Evolutionary conservation across 2,888 invertebrate genomes (phyloP).

Genomic region (Oxytorus armatus): DNA sequence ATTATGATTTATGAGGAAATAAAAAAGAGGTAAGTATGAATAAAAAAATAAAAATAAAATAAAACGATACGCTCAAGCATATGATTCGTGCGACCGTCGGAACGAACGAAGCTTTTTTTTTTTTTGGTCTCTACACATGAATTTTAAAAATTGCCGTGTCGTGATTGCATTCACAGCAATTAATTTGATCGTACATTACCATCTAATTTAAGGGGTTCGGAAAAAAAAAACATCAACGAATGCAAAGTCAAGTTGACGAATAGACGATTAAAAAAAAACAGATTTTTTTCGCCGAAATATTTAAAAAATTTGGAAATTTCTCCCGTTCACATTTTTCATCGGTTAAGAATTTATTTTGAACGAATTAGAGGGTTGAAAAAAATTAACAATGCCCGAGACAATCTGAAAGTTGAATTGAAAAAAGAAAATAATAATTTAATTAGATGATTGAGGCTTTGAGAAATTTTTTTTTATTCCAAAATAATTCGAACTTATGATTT

Average conservation of each 20-base stretch:
- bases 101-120: conserved; percentile 51
- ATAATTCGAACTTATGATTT: no score
- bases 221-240: conserved; percentile 17
- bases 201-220: conserved; percentile 26
- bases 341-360: no score
- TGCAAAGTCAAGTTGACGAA: not conserved
- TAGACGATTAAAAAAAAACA: no score
- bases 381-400: no score
- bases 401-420: no score
- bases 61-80: conserved; percentile 66
- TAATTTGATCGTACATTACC: conserved; percentile 15
- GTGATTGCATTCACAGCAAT: conserved; percentile 52
- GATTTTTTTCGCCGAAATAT: no score
- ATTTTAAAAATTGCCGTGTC: conserved; percentile 27
- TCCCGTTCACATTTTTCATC: no score
- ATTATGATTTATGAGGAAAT: conserved; percentile 18
- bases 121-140: conserved; percentile 49
- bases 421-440: no score
- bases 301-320: no score
- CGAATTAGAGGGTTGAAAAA: no score
- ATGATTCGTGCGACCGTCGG: conserved; percentile 62
- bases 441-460: no score
- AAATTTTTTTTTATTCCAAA: no score
- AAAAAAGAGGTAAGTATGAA: conserved; percentile 26
- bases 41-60: conserved; percentile 43